Evolutionary conservation across 2,113 vertebrate genomes (phyloP), one percentile per base, ranked within the genome.

Genomic region (Madoqua kirkii): DNA sequence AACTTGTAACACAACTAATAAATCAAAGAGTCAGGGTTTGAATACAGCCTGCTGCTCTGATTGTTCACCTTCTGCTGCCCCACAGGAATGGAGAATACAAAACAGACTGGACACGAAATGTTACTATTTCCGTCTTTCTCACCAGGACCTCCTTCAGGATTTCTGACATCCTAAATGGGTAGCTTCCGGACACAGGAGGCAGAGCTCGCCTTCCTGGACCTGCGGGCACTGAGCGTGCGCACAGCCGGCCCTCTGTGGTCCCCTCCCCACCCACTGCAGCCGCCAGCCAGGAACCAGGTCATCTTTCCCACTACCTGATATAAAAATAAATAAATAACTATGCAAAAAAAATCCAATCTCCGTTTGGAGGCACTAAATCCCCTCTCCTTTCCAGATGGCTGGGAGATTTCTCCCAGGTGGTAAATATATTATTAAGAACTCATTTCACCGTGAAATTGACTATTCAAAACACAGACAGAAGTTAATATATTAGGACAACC

Each of bases 341-440:
- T 50, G 76, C 52, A 98, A 97, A 90, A 90, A 96, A 97, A 98
- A 98, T 96, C 84, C 98, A 98, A 98, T 99, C 98, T 99, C 98
- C 97, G 97, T 99, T 99, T 98, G 98, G 98, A 99, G 98, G 98
- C 98, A 98, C 98, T 99, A 98, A 99, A 99, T 99, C 98, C 98
- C 98, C 97, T 97, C 97, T 98, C 98, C 98, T 99, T 99, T 99
- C 99, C 99, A 99, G 99, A 99, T 99, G 99, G 99, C 98, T 99
- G 98, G 98, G 98, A 99, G 99, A 99, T 99, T 99, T 99, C 98
- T 99, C 99, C 98, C 99, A 99, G 99, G 99, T 99, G 99, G 99
- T 99, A 99, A 99, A 99, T 99, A 99, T 99, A 99, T 99, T 99
- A 99, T 99, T 99, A 99, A 99, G 99, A 99, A 99, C 98, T 99